Percentiles rank a stretch among this genome's conserved stretches.
These are phyloP conservation scores for Seladonia tumulorum DNA, from an alignment of 2,888 invertebrate species.

Conservation along the genomic window DNA sequence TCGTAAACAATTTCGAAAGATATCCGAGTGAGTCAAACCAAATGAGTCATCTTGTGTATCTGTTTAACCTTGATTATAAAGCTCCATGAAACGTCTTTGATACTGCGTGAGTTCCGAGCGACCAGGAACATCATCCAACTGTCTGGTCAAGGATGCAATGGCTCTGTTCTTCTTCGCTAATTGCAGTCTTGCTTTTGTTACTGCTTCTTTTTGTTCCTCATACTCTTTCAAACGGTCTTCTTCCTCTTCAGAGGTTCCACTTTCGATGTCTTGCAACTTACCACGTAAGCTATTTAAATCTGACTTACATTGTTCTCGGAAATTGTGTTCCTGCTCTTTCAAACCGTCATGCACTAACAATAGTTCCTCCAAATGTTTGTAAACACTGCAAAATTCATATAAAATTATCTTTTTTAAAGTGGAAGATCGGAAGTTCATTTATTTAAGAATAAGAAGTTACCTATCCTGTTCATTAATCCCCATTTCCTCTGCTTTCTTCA, in stretches of 20 bases:
- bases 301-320: conserved; percentile 90
- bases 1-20: too few species aligned
- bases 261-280: conserved; percentile 83
- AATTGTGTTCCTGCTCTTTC: conserved; percentile 90
- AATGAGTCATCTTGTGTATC: neutral
- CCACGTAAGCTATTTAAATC: conserved; percentile 86
- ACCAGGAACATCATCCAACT: conserved; percentile 96
- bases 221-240: conserved; percentile 85
- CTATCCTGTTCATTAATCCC: conserved; percentile 86
- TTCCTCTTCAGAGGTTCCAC: conserved; percentile 84
- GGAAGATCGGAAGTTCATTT: neutral
- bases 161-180: conserved; percentile 92
- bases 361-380: conserved; percentile 86
- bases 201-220: conserved; percentile 87
- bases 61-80: conserved; percentile 94
- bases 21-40: neutral
- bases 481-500: conserved; percentile 84
- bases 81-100: conserved; percentile 96
- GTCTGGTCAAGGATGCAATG: conserved; percentile 92
- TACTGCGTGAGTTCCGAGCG: conserved; percentile 97
- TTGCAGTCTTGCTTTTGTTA: conserved; percentile 87
- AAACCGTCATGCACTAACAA: conserved; percentile 90
- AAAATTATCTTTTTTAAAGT: neutral
- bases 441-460: conserved; percentile 74
- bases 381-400: conserved; percentile 63